A percentile compares a stretch with the other conserved stretches of the same genome.
Evolutionary conservation across 2,113 vertebrate genomes (phyloP).

Genomic region (Syngnathoides biaculeatus): DNA sequence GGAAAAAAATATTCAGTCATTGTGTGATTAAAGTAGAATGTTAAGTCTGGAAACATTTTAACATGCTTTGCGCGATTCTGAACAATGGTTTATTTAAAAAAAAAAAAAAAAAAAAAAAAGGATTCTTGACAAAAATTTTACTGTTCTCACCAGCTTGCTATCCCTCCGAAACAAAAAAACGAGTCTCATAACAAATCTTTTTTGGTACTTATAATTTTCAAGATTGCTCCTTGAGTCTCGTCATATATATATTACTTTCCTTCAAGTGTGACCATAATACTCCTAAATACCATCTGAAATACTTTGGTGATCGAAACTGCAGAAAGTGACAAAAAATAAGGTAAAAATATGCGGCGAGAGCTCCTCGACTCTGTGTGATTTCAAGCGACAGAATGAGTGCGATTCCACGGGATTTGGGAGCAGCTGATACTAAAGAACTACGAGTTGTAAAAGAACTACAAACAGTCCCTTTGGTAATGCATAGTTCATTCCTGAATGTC

Average conservation of each 20-base stretch:
- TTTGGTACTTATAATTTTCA: no score
- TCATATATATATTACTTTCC: not conserved
- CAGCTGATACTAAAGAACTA: slow-evolving; percentile 2
- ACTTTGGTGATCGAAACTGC: slow-evolving; percentile 30
- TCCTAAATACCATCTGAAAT: not conserved
- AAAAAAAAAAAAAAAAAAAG: no score
- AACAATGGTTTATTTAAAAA: no score
- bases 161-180: no score
- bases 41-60: no score
- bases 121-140: no score
- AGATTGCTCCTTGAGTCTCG: not conserved
- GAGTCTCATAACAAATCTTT: no score
- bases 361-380: slow-evolving; percentile 27
- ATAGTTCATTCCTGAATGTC: slow-evolving; percentile 67
- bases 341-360: slow-evolving; percentile 28
- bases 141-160: no score
- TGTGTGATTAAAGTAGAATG: no score
- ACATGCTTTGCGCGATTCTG: no score
- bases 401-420: not conserved
- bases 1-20: no score
- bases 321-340: slow-evolving; percentile 47
- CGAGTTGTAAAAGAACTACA: slow-evolving; percentile 5
- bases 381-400: slow-evolving; percentile 19
- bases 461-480: slow-evolving; percentile 73
- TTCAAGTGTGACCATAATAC: not conserved